Conservation (phyloP, 2,888 invertebrate genomes). For the Acronicta leporina region DNA sequence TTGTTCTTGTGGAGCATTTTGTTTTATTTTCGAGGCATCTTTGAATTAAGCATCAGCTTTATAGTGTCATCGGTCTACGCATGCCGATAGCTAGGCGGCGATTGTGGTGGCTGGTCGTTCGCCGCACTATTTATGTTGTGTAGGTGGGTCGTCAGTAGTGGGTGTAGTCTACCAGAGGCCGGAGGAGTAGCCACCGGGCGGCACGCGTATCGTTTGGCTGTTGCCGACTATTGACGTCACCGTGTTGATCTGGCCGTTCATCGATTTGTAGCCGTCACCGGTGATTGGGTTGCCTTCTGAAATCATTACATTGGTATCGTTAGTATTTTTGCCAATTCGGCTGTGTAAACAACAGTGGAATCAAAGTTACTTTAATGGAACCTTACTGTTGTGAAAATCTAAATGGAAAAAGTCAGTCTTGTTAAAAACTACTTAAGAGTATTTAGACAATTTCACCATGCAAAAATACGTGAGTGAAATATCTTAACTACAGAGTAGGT, state of each 20-base stretch:
- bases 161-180: slow-evolving; percentile 90
- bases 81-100: slow-evolving; percentile 57
- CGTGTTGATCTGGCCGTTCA: slow-evolving; percentile 89
- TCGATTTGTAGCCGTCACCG: slow-evolving; percentile 89
- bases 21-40: slow-evolving; percentile 19
- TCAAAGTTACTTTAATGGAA: slow-evolving; percentile 23
- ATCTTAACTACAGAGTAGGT: slow-evolving; percentile 37
- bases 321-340: slow-evolving; percentile 12
- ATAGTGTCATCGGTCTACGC: slow-evolving; percentile 46
- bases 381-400: slow-evolving; percentile 26
- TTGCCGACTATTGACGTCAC: slow-evolving; percentile 83
- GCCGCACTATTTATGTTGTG: slow-evolving; percentile 55
- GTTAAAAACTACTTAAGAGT: slow-evolving; percentile 35
- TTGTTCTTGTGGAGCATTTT: slow-evolving; percentile 10
- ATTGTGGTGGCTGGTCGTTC: slow-evolving; percentile 50
- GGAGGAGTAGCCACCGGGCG: slow-evolving; percentile 92
- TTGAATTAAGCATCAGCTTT: slow-evolving; percentile 36
- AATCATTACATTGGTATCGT: slow-evolving; percentile 60
- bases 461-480: slow-evolving; percentile 39
- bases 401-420: slow-evolving; percentile 34
- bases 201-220: slow-evolving; percentile 88
- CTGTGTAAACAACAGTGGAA: slow-evolving; percentile 20
- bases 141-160: slow-evolving; percentile 49
- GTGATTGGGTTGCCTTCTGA: slow-evolving; percentile 90
- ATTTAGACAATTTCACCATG: slow-evolving; percentile 41